A percentile compares a stretch with the other conserved stretches of the same genome.
Evolutionary conservation across 2,888 invertebrate genomes (phyloP).

Genomic region (Caenorhabditis doughertyi): DNA sequence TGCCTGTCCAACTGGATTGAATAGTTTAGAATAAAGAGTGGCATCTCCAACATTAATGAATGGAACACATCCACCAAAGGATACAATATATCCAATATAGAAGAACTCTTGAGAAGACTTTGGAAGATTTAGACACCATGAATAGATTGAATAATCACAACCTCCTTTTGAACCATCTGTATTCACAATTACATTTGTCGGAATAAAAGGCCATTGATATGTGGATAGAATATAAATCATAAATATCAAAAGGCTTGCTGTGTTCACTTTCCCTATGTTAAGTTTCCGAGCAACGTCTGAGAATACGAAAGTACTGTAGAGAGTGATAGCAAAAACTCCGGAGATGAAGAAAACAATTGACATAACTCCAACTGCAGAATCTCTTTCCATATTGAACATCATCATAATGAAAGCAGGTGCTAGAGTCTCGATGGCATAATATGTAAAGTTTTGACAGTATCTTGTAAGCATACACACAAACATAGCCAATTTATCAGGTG

Average conservation of each 20-base stretch:
- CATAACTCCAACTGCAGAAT: constrained; percentile 42
- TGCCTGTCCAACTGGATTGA: constrained; percentile 60
- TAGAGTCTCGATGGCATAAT: constrained; percentile 54
- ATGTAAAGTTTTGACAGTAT: constrained; percentile 59
- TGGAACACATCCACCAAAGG: constrained; percentile 53
- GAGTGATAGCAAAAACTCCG: constrained; percentile 37
- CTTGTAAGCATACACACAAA: constrained; percentile 64
- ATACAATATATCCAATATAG: constrained; percentile 51
- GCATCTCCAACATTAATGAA: constrained; percentile 61
- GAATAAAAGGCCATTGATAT: constrained; percentile 56
- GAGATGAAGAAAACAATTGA: constrained; percentile 41
- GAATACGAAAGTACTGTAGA: constrained; percentile 50
- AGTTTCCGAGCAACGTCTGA: constrained; percentile 37
- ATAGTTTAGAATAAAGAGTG: constrained; percentile 54
- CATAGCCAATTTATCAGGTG: constrained; percentile 51
- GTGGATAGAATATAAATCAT: constrained; percentile 42
- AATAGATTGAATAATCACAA: constrained; percentile 45
- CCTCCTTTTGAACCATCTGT: constrained; percentile 44
- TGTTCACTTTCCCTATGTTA: constrained; percentile 57
- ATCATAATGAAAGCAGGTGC: constrained; percentile 62
- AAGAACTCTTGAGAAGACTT: constrained; percentile 44
- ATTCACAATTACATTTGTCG: constrained; percentile 26
- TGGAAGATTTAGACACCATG: constrained; percentile 40
- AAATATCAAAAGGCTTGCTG: constrained; percentile 38
- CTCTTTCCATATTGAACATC: constrained; percentile 57